Evolutionary conservation across 2,797 vertebrate genomes (phyloP).

Genomic region (Myotis daubentonii): DNA sequence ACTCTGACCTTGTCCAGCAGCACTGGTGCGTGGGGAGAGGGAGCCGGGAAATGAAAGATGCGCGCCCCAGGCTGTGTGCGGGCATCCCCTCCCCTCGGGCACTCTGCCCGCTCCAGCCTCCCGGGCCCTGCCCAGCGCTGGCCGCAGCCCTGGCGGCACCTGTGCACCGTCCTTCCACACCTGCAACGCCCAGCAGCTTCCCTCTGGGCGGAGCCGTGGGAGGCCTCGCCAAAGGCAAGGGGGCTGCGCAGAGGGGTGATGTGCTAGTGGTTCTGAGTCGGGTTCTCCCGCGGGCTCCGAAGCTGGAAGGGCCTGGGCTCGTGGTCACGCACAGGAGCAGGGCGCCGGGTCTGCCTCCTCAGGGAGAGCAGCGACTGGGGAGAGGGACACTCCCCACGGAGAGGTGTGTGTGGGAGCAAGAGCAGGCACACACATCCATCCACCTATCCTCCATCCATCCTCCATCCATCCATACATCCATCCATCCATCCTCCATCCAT

Average conservation of each 20-base stretch:
- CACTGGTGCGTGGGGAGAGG: not conserved
- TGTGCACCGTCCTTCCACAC: not conserved
- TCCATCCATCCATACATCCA: too few relatives aligned
- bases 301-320: not conserved
- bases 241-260: not conserved
- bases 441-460: too few relatives aligned
- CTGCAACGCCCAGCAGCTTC: not conserved
- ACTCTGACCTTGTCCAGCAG: not conserved
- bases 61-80: rapidly evolving
- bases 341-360: not conserved
- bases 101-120: not conserved
- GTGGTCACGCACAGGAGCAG: rapidly evolving
- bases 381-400: not conserved
- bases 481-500: too few relatives aligned
- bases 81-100: not conserved
- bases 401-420: not conserved
- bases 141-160: not conserved
- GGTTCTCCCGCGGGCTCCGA: not conserved
- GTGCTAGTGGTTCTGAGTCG: too few relatives aligned
- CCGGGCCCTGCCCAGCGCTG: rapidly evolving
- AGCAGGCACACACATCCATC: rapidly evolving
- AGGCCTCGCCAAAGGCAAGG: not conserved
- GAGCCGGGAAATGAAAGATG: rapidly evolving
- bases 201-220: not conserved
- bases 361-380: not conserved